These are phyloP conservation scores for Palythoa grandiflora DNA, from an alignment of 92 coral and sea anemone genomes.

Conservation along the genomic window DNA sequence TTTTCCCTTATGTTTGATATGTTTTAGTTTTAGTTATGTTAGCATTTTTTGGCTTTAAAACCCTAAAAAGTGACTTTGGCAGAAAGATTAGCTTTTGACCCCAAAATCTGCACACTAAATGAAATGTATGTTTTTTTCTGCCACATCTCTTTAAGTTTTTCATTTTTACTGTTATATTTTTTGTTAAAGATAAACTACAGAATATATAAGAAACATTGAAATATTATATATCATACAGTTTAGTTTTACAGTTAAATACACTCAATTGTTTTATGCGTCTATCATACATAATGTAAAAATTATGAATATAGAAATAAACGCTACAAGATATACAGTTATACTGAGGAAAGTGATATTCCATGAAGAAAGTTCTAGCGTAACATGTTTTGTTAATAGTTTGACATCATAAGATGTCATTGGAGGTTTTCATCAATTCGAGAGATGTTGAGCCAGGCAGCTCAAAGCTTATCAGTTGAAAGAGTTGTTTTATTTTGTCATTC, in stretches of 20 bases:
- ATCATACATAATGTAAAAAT: constrained; percentile 1
- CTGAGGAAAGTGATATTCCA: background rate
- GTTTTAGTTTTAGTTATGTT: too few relatives aligned
- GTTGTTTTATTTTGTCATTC: constrained; percentile 7
- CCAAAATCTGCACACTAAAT: too few relatives aligned
- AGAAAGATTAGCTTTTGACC: too few relatives aligned
- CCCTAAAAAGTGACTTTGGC: too few relatives aligned
- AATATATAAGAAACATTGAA: too few relatives aligned
- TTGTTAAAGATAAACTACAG: too few relatives aligned
- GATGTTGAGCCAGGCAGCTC: background rate
- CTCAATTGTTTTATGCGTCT: too few relatives aligned
- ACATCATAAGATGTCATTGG: background rate
- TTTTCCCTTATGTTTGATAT: too few relatives aligned
- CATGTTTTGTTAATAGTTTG: background rate
- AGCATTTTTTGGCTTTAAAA: too few relatives aligned
- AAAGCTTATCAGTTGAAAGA: background rate
- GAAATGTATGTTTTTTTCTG: too few relatives aligned
- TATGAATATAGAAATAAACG: background rate
- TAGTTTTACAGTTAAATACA: background rate
- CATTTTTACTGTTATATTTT: background rate
- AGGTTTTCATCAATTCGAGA: background rate
- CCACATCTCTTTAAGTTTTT: too few relatives aligned
- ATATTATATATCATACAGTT: too few relatives aligned
- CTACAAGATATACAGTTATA: background rate
- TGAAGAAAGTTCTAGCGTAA: constrained; percentile 1